Evolutionary conservation across 1,140 invertebrate genomes (phyloP).

Genomic region (Drosophila kohkoa): DNA sequence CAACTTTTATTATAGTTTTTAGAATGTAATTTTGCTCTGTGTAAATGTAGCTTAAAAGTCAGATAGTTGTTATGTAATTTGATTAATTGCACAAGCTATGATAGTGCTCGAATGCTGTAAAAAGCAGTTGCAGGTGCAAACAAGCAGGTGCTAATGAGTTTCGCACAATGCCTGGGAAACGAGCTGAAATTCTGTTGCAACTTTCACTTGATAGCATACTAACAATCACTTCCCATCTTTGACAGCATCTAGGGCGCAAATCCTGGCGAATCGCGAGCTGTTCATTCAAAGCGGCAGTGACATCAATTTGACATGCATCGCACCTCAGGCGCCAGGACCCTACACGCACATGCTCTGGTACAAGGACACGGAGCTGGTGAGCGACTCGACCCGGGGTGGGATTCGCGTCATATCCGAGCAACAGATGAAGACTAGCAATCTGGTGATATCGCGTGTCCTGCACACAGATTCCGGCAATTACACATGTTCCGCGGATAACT

Average conservation of each 20-base stretch:
- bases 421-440: slow-evolving; percentile 92
- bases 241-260: slow-evolving; percentile 95
- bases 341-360: slow-evolving; percentile 97
- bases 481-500: slow-evolving; percentile 91
- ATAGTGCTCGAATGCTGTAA: background rate
- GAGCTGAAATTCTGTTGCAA: background rate
- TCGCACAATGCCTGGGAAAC: slow-evolving; percentile 17
- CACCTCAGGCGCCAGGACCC: slow-evolving; percentile 93
- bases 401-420: slow-evolving; percentile 95
- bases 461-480: slow-evolving; percentile 94
- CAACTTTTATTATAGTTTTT: no score
- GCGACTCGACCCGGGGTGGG: slow-evolving; percentile 93
- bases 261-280: slow-evolving; percentile 92
- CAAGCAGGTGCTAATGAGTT: slow-evolving; percentile 39
- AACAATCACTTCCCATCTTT: slow-evolving; percentile 30
- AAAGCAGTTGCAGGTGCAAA: slow-evolving; percentile 19
- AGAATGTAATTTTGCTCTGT: no score
- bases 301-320: slow-evolving; percentile 95
- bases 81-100: background rate
- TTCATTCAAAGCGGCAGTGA: slow-evolving; percentile 95
- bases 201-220: slow-evolving; percentile 38
- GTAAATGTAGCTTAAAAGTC: background rate
- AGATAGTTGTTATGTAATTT: background rate
- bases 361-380: slow-evolving; percentile 93
- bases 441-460: slow-evolving; percentile 92